Percentiles rank a stretch among this genome's conserved stretches.
Conservation (phyloP, 2,113 vertebrate genomes). For the Falcunculus frontatus region DNA sequence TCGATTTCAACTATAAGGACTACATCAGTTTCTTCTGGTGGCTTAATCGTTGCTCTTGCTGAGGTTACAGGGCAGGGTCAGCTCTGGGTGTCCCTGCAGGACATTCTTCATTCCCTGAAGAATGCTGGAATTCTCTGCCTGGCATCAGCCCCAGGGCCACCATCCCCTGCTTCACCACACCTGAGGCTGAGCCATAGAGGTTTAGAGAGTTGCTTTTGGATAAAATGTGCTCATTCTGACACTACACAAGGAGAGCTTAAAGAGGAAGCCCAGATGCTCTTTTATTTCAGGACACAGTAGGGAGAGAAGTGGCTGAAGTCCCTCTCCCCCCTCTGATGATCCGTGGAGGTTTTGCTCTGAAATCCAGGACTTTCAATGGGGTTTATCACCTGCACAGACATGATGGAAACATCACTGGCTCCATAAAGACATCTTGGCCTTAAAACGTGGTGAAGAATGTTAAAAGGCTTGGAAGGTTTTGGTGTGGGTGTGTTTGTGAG, state of each 20-base stretch:
- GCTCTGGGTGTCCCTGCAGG: neutral
- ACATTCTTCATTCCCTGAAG: too few species aligned
- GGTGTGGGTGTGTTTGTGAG: neutral
- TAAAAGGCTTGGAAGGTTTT: neutral
- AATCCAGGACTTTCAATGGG: neutral
- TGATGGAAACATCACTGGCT: neutral
- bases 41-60: neutral
- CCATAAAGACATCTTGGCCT: neutral
- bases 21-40: neutral
- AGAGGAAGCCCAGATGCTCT: neutral
- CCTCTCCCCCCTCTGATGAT: neutral
- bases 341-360: neutral
- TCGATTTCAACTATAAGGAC: neutral
- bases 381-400: neutral
- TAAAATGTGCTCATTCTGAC: neutral
- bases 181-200: neutral
- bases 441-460: neutral
- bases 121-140: neutral
- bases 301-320: neutral
- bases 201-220: neutral
- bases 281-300: fast-evolving
- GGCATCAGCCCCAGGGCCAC: neutral
- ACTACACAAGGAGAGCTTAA: neutral
- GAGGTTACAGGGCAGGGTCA: neutral
- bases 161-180: neutral